Percentiles rank a stretch among this genome's conserved stretches.
These are phyloP conservation scores for Philopedon plagiatum DNA, from an alignment of 2,888 invertebrate genomes.

Conservation along the genomic window DNA sequence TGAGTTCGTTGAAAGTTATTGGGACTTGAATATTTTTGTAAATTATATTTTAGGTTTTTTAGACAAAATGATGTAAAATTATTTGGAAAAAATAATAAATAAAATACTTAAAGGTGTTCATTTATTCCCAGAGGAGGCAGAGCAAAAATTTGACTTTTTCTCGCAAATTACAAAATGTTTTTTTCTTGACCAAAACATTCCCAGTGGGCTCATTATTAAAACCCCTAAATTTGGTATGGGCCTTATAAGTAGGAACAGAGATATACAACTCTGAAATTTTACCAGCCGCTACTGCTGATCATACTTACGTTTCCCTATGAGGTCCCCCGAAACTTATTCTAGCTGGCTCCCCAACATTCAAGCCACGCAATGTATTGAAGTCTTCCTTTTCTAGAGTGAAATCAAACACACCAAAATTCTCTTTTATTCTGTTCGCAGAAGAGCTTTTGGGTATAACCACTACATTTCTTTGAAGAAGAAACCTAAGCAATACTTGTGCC, in stretches of 20 bases:
- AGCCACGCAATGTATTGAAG: slow-evolving; percentile 60
- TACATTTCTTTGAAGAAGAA: slow-evolving; percentile 78
- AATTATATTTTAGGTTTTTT: no score
- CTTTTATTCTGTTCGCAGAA: slow-evolving; percentile 76
- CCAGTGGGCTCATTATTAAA: no score
- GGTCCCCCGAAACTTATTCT: slow-evolving; percentile 60
- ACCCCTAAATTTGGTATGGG: not conserved
- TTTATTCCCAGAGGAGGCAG: no score
- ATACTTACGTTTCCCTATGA: not conserved
- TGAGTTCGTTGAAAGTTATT: no score
- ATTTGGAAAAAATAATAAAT: no score
- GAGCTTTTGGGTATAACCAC: slow-evolving; percentile 87
- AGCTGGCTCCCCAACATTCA: slow-evolving; percentile 67
- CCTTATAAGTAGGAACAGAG: no score
- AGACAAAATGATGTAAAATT: no score
- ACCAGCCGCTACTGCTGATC: not conserved
- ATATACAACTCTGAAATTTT: not conserved
- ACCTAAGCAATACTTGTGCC: slow-evolving; percentile 80
- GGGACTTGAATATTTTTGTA: no score
- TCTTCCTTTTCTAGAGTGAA: slow-evolving; percentile 71
- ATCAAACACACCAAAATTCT: slow-evolving; percentile 82
- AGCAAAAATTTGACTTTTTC: no score
- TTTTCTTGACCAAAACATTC: no score
- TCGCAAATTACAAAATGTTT: no score
- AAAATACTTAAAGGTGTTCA: no score